Conservation (phyloP, 2,113 vertebrate genomes). For the Notechis scutatus region DNA sequence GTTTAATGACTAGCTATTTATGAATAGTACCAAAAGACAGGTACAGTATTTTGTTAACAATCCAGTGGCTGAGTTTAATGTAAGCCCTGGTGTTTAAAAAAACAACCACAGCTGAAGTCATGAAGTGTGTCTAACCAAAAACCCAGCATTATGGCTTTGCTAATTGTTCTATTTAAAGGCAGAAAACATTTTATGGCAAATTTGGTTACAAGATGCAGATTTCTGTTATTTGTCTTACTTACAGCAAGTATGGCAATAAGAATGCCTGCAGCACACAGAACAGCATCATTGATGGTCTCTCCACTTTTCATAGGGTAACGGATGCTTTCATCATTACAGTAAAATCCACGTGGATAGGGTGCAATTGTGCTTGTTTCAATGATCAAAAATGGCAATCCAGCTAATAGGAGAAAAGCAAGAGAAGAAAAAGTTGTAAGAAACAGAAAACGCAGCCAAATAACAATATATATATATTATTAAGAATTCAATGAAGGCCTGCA, state of each 20-base stretch:
- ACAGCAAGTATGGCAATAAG: constrained; percentile 94
- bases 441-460: neutral
- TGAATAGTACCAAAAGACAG: neutral
- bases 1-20: neutral
- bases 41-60: neutral
- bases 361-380: constrained; percentile 96
- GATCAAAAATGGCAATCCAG: constrained; percentile 96
- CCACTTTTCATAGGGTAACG: constrained; percentile 90
- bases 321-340: constrained; percentile 94
- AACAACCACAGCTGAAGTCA: neutral
- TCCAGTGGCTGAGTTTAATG: neutral
- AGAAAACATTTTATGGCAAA: accelerated
- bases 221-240: constrained; percentile 60
- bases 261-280: constrained; percentile 93
- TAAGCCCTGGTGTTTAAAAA: neutral
- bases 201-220: neutral
- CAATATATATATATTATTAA: neutral
- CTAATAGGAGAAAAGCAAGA: constrained; percentile 70
- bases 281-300: constrained; percentile 94
- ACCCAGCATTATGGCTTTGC: neutral
- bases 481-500: neutral
- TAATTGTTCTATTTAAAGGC: neutral
- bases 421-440: constrained; percentile 35
- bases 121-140: neutral
- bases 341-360: constrained; percentile 91